Conservation (phyloP, 2,113 vertebrate genomes). For the Dascyllus trimaculatus region DNA sequence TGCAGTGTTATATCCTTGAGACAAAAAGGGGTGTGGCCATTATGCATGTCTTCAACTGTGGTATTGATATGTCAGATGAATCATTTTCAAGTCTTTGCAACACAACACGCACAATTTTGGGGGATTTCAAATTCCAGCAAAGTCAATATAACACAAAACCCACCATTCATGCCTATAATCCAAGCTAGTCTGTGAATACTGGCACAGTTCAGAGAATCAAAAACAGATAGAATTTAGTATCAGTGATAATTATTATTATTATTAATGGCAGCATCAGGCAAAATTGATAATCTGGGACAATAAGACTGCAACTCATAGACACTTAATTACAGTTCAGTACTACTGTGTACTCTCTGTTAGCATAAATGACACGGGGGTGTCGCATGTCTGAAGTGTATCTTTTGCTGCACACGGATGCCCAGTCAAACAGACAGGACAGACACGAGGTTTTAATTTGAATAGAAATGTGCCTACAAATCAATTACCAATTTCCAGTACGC, state of each 20-base stretch:
- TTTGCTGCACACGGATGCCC: too few relatives aligned
- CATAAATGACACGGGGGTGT: background rate
- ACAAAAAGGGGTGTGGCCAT: constrained; percentile 51
- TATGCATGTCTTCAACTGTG: constrained; percentile 15
- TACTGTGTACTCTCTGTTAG: background rate
- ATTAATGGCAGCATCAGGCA: too few relatives aligned
- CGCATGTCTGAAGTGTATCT: background rate
- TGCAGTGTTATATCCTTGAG: constrained; percentile 46
- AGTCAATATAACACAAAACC: too few relatives aligned
- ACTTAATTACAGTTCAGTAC: too few relatives aligned
- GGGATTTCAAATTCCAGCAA: background rate
- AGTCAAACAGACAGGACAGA: too few relatives aligned
- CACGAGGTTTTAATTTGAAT: background rate
- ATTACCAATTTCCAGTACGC: constrained; percentile 1
- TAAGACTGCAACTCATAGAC: too few relatives aligned
- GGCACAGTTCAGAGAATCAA: too few relatives aligned
- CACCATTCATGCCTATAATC: too few relatives aligned
- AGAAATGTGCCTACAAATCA: constrained; percentile 1
- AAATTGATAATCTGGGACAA: too few relatives aligned
- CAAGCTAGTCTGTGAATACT: too few relatives aligned
- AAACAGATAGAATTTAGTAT: too few relatives aligned
- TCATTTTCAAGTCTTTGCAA: constrained; percentile 8
- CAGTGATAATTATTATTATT: too few relatives aligned
- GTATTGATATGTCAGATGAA: constrained; percentile 41
- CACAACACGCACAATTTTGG: background rate